Conservation (phyloP, 1,140 invertebrate species). For the Ditylenchus dipsaci region DNA sequence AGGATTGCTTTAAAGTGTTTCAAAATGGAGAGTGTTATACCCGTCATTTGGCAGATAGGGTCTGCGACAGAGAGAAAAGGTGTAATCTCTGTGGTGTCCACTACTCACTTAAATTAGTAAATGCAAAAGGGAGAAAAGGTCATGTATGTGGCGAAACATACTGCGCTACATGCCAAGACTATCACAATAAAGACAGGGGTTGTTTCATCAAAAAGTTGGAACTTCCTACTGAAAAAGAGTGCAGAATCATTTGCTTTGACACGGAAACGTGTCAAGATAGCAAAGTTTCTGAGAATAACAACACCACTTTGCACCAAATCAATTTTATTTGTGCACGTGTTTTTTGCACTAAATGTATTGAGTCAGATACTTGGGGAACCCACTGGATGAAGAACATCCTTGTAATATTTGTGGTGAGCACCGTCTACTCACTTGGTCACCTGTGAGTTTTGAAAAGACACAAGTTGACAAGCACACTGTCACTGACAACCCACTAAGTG, state of each 20-base stretch:
- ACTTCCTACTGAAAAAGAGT: neutral
- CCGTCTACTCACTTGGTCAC: neutral
- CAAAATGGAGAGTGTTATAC: neutral
- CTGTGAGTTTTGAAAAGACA: neutral
- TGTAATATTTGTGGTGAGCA: neutral
- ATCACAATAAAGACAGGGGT: neutral
- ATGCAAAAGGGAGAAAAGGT: no score
- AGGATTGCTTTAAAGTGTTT: neutral
- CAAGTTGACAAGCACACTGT: neutral
- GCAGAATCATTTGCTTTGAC: neutral
- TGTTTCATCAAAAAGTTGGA: neutral
- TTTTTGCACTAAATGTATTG: neutral
- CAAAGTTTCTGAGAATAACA: neutral
- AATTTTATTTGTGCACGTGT: neutral
- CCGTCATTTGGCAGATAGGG: neutral
- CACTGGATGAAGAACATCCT: no score
- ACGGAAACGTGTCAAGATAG: neutral
- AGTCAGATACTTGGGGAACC: neutral
- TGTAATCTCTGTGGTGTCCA: neutral
- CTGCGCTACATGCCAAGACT: neutral
- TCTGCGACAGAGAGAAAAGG: neutral
- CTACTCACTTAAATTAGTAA: neutral
- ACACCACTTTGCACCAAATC: neutral
- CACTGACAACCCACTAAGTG: neutral
- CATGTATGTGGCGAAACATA: neutral